Conservation (phyloP, 1,140 invertebrate genomes). For the Leptinotarsa texana region DNA sequence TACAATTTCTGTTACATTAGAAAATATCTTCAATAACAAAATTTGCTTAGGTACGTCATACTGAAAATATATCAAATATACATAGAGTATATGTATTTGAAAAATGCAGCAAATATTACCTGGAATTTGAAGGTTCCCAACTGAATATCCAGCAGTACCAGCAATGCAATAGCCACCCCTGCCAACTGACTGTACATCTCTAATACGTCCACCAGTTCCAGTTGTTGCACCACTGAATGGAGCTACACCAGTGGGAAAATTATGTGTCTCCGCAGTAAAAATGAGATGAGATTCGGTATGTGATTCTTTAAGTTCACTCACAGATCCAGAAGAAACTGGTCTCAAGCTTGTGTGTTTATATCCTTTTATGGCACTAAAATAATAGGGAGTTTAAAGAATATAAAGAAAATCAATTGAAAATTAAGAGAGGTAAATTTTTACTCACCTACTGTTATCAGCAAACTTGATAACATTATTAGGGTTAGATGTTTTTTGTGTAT, state of each 20-base stretch:
- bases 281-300: conserved; percentile 83
- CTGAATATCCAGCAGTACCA: conserved; percentile 94
- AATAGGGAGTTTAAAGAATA: background rate
- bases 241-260: conserved; percentile 95
- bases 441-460: conserved; percentile 91
- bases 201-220: conserved; percentile 91
- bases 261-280: conserved; percentile 98
- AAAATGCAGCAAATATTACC: conserved; percentile 58
- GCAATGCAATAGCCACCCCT: conserved; percentile 91
- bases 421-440: background rate
- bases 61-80: too few species aligned
- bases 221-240: conserved; percentile 96
- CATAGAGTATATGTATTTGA: too few species aligned
- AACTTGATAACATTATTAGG: conserved; percentile 97
- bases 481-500: conserved; percentile 85
- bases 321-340: conserved; percentile 63
- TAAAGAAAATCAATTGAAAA: conserved; percentile 15
- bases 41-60: too few species aligned
- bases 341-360: conserved; percentile 70
- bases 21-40: too few species aligned
- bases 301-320: conserved; percentile 67
- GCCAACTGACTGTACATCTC: conserved; percentile 94
- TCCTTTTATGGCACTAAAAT: conserved; percentile 85
- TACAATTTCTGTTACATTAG: too few species aligned
- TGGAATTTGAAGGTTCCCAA: conserved; percentile 89